Base-by-base conservation (phyloP, 2,113 vertebrate species). In the Alouatta palliata region DNA sequence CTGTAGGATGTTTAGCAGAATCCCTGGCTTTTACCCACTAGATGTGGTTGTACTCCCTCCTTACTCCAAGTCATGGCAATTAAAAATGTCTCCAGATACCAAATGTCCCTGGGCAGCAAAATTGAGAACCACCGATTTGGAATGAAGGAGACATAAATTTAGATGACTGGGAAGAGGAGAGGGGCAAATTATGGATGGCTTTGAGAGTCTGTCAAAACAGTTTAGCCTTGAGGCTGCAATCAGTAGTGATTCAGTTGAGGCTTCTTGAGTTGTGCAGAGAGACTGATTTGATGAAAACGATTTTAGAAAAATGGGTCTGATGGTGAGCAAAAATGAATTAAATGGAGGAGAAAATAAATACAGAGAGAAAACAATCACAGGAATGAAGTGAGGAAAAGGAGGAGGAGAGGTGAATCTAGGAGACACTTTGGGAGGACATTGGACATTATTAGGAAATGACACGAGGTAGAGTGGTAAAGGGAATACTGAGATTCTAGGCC, bases 231-330 rank as follows among this genome's bases (percentile, higher is more conserved):
- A 91, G 87, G 76, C n/a, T 52, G 32, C 71, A 70, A 4, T 96
- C 54, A 75, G 25, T 82, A 79, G 10, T 32, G 79, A 76, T 83
- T 75, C 47, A 91, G 0, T 27, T 61, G 56, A 35, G 32, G 20
- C 73, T 56, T 43, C 49, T 56, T 25, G 70, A 95, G 54, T 76
- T 90, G 45, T 52, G 76, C 81, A 95, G 75, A 8, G 66, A 75
- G 52, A 71, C 25, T 80, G 90, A 87, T 56, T 64, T 49, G 56
- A 43, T 56, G 90, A 56, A 84, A 96, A 68, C 3, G 43, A 13
- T 40, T 89, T 86, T 91, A 56, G 82, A 79, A 95, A 43, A 94
- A 37, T 76, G 54, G 73, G 25, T 84, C 43, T 88, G 82, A 84
- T 30, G 23, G 81, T 87, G 77, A 97, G 82, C 25, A 64, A 25